These are phyloP conservation scores for Nanorana parkeri DNA, from an alignment of 2,113 vertebrate genomes.

Conservation along the genomic window DNA sequence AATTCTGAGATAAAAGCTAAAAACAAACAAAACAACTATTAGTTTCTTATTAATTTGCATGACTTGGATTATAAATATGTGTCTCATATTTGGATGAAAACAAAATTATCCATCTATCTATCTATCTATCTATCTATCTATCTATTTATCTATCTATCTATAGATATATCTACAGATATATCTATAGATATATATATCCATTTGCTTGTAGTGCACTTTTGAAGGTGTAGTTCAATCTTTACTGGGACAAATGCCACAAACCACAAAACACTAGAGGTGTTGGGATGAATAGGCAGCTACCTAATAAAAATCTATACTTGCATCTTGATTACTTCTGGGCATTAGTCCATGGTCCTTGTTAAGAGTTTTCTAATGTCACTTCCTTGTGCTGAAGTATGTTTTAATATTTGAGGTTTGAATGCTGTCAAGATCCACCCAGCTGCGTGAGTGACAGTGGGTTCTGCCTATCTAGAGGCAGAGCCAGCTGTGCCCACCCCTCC, in stretches of 20 bases:
- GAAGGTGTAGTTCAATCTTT: conserved; percentile 10
- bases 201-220: background rate
- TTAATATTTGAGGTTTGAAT: conserved; percentile 11
- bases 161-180: too few relatives aligned
- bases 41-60: background rate
- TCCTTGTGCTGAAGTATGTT: conserved; percentile 22
- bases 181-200: too few relatives aligned
- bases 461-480: too few relatives aligned
- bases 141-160: too few relatives aligned
- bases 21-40: background rate
- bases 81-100: too few relatives aligned
- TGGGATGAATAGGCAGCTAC: conserved; percentile 21
- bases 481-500: too few relatives aligned
- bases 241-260: conserved; percentile 20
- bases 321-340: conserved; percentile 28
- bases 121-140: too few relatives aligned
- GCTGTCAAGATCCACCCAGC: too few relatives aligned
- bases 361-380: conserved; percentile 2
- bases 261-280: background rate
- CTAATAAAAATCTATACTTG: background rate
- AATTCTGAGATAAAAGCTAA: too few relatives aligned
- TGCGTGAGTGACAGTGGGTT: too few relatives aligned
- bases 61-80: too few relatives aligned
- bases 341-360: conserved; percentile 19
- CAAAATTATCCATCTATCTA: too few relatives aligned